Evolutionary conservation across 2,113 vertebrate genomes (phyloP).

Genomic region (Hemiprocne comata): DNA sequence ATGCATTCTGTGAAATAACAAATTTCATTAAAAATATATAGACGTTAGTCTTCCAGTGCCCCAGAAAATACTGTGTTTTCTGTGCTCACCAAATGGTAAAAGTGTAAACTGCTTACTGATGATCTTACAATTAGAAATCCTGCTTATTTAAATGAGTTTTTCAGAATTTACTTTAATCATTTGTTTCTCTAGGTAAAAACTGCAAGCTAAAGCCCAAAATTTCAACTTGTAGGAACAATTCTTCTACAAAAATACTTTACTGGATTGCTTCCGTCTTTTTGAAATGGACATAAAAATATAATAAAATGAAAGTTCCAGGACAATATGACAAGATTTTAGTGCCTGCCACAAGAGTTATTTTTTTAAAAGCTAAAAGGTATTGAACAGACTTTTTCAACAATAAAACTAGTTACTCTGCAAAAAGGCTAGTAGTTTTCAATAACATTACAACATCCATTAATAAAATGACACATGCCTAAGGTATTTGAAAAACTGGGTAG

Average conservation of each 20-base stretch:
- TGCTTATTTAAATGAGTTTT: background rate
- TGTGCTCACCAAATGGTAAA: background rate
- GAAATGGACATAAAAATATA: background rate
- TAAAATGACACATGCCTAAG: background rate
- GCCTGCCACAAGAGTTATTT: rapidly evolving
- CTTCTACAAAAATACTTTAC: background rate
- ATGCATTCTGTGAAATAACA: background rate
- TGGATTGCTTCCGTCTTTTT: background rate
- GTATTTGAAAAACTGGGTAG: background rate
- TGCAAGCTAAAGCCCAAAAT: background rate
- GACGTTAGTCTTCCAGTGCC: background rate
- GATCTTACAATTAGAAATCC: background rate
- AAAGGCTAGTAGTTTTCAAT: background rate
- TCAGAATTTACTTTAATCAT: background rate
- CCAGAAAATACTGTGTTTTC: background rate
- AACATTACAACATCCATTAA: background rate
- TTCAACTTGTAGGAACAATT: background rate
- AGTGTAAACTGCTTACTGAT: background rate
- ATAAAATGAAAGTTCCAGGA: background rate
- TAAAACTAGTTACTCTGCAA: background rate
- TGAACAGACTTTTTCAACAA: background rate
- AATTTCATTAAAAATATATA: background rate
- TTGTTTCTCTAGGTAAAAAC: background rate
- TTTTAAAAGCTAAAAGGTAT: background rate
- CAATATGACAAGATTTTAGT: background rate